Percentiles rank a stretch among this genome's conserved stretches.
These are phyloP conservation scores for Prostheceraeus crozeri DNA, from an alignment of 2,888 invertebrate species.

Conservation along the genomic window DNA sequence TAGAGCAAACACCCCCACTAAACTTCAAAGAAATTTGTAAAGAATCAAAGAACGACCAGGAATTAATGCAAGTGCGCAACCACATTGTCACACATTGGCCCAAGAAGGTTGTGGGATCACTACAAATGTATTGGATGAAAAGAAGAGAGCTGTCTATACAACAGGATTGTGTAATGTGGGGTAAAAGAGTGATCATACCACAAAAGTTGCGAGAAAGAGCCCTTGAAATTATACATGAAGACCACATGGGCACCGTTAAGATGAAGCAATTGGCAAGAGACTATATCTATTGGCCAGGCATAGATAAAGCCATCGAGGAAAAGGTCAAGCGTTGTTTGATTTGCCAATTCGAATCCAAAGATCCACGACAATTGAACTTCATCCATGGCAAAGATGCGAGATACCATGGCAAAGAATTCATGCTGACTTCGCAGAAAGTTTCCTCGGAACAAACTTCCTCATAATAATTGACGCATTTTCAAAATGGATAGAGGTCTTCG, in stretches of 20 bases:
- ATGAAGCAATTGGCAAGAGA: constrained; percentile 28
- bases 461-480: constrained; percentile 25
- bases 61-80: no score
- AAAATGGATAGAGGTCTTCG: constrained; percentile 28
- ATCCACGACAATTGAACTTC: constrained; percentile 3
- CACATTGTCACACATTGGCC: no score
- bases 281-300: constrained; percentile 26
- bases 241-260: constrained; percentile 6
- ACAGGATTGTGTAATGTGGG: no score
- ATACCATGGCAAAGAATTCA: constrained; percentile 27
- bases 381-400: constrained; percentile 25
- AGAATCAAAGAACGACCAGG: no score
- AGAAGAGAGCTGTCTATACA: no score
- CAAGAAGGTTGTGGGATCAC: no score
- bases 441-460: constrained; percentile 4
- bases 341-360: constrained; percentile 4
- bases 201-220: constrained; percentile 4
- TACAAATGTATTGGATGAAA: no score
- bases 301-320: constrained; percentile 26
- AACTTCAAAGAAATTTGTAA: no score
- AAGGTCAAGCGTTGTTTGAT: background rate
- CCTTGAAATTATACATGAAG: constrained; percentile 21
- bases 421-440: constrained; percentile 25
- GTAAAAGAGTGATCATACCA: constrained; percentile 22
- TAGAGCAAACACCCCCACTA: no score